Percentiles rank a stretch among this genome's conserved stretches.
These are phyloP conservation scores for Lipotes vexillifer DNA, from an alignment of 2,113 vertebrate genomes.

Conservation along the genomic window DNA sequence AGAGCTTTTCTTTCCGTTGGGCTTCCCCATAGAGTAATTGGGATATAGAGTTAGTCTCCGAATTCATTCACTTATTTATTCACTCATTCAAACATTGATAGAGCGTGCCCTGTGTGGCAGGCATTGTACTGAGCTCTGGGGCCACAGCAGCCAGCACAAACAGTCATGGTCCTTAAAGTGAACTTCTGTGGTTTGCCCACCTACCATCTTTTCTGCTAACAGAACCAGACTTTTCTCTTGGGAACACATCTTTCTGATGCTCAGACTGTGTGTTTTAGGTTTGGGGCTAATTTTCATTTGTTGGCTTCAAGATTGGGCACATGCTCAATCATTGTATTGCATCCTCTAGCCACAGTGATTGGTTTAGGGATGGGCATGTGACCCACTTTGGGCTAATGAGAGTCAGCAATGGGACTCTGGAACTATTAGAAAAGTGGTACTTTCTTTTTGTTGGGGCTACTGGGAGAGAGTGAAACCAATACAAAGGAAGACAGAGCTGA, in stretches of 20 bases:
- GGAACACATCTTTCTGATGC: background rate
- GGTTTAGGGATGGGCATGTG: background rate
- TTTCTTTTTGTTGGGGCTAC: background rate
- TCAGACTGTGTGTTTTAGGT: background rate
- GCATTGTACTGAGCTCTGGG: background rate
- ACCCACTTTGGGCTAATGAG: background rate
- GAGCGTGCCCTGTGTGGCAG: background rate
- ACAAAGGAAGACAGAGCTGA: background rate
- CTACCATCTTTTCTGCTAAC: background rate
- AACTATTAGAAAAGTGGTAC: background rate
- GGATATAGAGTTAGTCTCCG: background rate
- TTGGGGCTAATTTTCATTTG: background rate
- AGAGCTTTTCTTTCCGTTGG: background rate
- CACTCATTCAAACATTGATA: background rate
- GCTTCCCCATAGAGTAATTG: background rate
- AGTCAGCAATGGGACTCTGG: background rate
- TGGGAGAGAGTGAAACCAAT: background rate
- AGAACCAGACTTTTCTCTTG: background rate
- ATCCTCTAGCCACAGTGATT: background rate
- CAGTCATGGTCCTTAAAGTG: background rate
- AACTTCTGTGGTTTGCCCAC: background rate
- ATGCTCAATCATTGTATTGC: background rate
- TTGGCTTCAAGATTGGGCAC: background rate
- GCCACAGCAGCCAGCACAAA: background rate
- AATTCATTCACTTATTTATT: background rate